phyloP scores from a whole-genome alignment of 2,797 vertebrate genomes.

The Phataginus tetradactyla region DNA sequence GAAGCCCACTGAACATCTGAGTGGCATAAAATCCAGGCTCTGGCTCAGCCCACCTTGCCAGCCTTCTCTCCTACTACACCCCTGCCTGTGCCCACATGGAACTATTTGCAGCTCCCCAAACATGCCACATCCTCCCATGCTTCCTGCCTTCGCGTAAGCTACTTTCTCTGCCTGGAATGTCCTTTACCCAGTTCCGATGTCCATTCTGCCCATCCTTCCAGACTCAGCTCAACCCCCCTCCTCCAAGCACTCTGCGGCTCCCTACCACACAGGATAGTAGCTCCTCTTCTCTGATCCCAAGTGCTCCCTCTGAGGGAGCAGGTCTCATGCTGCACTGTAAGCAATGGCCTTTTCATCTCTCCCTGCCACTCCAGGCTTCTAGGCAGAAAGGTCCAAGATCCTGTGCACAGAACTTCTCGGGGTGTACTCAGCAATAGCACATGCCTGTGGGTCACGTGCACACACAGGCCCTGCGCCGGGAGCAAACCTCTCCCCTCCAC shows the following conservation, averaged over 20 bases:
- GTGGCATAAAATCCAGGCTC: constrained; percentile 23
- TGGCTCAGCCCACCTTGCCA: constrained; percentile 16
- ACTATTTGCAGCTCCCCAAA: constrained; percentile 65
- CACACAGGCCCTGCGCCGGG: neutral
- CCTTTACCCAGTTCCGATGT: constrained; percentile 30
- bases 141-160: constrained; percentile 51
- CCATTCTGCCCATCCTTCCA: neutral
- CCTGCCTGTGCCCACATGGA: neutral
- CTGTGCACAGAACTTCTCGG: neutral
- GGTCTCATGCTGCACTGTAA: neutral
- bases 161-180: constrained; percentile 61
- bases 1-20: neutral
- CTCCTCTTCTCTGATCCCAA: neutral
- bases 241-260: constrained; percentile 24
- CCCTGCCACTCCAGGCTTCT: neutral
- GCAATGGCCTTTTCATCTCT: neutral
- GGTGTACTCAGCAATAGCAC: neutral
- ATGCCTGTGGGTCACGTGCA: neutral
- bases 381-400: neutral
- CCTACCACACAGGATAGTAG: neutral
- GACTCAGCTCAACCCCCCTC: neutral
- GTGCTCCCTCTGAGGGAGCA: neutral
- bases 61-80: constrained; percentile 36
- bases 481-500: neutral
- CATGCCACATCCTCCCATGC: constrained; percentile 34